Conservation (phyloP, 2,888 invertebrate genomes). For the Osmoderma eremita region DNA sequence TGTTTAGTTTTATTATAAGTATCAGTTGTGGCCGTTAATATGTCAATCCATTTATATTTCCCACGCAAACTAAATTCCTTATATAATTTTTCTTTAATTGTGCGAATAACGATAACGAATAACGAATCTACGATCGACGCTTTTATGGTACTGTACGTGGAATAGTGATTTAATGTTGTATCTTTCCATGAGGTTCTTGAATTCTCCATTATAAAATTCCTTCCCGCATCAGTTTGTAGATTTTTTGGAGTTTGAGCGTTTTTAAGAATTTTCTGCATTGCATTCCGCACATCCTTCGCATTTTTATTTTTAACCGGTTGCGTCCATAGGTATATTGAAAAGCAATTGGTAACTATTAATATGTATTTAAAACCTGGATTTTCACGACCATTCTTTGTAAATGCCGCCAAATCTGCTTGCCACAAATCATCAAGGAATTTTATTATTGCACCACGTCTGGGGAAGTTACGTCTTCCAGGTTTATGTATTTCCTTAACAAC, state of each 20-base stretch:
- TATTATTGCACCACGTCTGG: conserved; percentile 54
- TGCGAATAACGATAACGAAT: conserved; percentile 28
- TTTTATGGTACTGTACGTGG: conserved; percentile 46
- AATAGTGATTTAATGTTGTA: conserved; percentile 50
- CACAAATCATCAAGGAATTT: conserved; percentile 60
- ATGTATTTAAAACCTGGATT: conserved; percentile 55
- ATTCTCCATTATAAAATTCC: conserved; percentile 53
- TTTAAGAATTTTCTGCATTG: conserved; percentile 45
- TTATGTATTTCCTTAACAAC: conserved; percentile 56
- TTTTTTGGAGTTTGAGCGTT: conserved; percentile 45
- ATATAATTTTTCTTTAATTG: conserved; percentile 45
- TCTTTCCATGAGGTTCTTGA: conserved; percentile 51
- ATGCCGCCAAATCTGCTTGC: conserved; percentile 58
- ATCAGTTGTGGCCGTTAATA: background rate
- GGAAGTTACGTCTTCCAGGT: conserved; percentile 57
- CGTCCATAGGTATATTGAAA: conserved; percentile 52
- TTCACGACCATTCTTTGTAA: conserved; percentile 44
- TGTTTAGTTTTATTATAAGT: conserved; percentile 29
- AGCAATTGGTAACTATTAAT: too few relatives aligned
- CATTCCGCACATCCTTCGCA: conserved; percentile 45
- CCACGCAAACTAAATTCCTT: conserved; percentile 50
- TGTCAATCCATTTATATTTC: conserved; percentile 48
- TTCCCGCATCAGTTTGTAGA: conserved; percentile 54
- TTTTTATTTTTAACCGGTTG: conserved; percentile 56
- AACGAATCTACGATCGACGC: conserved; percentile 46